Evolutionary conservation across 2,113 vertebrate species (phyloP), one percentile per base, ranked within the genome.

Genomic region (Stictonetta naevosa): DNA sequence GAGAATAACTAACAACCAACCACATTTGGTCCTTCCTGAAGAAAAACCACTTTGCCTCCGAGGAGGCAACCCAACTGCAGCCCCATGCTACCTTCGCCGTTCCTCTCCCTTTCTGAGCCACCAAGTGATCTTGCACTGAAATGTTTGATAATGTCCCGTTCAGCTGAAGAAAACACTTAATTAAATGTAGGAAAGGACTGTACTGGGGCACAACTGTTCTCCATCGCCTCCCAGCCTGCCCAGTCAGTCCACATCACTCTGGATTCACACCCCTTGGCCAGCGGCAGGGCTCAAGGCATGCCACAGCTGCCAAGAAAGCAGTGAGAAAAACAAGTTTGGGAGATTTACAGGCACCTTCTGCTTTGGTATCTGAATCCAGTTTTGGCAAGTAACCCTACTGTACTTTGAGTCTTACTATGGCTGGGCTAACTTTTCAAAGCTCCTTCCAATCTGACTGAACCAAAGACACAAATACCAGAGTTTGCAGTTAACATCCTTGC

Each of bases 61-160:
- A 29, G 26, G 34, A 36, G 19, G 38, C 62, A 72, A 44, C 21
- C 18, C 58, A 73, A 3, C 17, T 81, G 42, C 53, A 40, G 21
- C 11, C 40, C 18, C 31, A 38, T n/a, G 31, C 5, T 5, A 36
- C 6, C 26, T 86, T 88, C 20, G 20, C 10, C 46, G 9, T 11
- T 89, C 17, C 25, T 79, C 26, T 92, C 19, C 22, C 26, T 18
- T 83, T 90, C 23, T 33, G 15, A 91, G 53, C 22, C 33, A 72
- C 3, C 0, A 0, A 79, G 34, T 64, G 48, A 83, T 56, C 28
- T 40, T 31, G 22, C 22, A 40, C 14, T 1, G 0, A 69, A 79
- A 78, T 50, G 22, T 78, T 40, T 22, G n/a, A 36, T 23, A n/a
- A 84, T 73, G 50, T 31, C 56, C 42, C 33, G 18, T 71, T 78